A percentile compares a stretch with the other conserved stretches of the same genome.
phyloP scores from a whole-genome alignment of 30 jellyfish, hydroid and myxozoan genomes.

The Pelagia noctiluca region DNA sequence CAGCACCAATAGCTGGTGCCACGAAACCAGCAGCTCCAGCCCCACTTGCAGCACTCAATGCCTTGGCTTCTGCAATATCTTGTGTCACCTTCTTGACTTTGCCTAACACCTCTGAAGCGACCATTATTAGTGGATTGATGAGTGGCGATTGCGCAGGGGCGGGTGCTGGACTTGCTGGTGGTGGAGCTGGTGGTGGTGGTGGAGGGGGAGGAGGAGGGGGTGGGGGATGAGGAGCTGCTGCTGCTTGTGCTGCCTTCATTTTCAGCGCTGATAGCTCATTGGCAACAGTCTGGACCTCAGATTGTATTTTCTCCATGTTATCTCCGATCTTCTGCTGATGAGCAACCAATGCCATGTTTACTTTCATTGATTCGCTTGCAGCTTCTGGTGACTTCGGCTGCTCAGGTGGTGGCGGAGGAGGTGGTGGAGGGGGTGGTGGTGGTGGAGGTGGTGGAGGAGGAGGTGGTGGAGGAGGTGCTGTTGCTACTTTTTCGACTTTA shows the following conservation, averaged over 20 bases:
- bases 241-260: conserved; percentile 39
- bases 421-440: conserved; percentile 5
- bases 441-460: conserved; percentile 12
- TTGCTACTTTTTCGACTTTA: conserved; percentile 36
- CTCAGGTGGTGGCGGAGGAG: conserved; percentile 8
- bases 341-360: conserved; percentile 48
- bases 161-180: conserved; percentile 72
- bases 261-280: conserved; percentile 49
- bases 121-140: conserved; percentile 46
- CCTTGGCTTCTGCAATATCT: conserved; percentile 71
- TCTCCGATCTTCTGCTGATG: conserved; percentile 71
- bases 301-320: conserved; percentile 55
- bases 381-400: conserved; percentile 36
- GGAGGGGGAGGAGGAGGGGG: conserved; percentile 54
- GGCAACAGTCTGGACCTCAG: conserved; percentile 61
- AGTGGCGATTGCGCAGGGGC: conserved; percentile 32
- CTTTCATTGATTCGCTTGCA: conserved; percentile 37
- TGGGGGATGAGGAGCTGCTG: conserved; percentile 20
- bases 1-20: background rate
- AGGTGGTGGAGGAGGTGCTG: conserved; percentile 23
- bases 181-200: conserved; percentile 85
- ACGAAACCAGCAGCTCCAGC: conserved; percentile 13
- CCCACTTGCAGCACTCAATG: conserved; percentile 13
- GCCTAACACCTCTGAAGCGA: conserved; percentile 66
- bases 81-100: conserved; percentile 67